Evolutionary conservation across 1,140 invertebrate genomes (phyloP), one percentile per base, ranked within the genome.

Genomic region (Zaprionus taronus): DNA sequence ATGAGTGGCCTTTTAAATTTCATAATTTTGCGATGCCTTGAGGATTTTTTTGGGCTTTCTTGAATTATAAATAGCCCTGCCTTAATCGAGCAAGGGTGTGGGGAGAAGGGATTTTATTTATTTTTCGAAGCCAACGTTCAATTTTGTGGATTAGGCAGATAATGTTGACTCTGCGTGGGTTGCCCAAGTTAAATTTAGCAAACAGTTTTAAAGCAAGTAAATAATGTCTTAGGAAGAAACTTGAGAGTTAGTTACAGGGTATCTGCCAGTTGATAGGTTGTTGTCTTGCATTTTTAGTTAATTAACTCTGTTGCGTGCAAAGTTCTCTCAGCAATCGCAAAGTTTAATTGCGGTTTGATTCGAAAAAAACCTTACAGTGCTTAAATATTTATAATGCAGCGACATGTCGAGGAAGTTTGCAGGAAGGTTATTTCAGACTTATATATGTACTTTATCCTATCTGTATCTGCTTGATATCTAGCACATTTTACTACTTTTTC

Each of bases 1-100:
- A 58, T 73, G 70, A 89, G 87, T 89, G 71, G 53, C 58, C 63
- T 71, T 77, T 63, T 22, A 68, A 75, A 26, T 66, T 75, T 44
- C 63, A 74, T 44, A 49, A 68, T 41, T 66, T 34, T 74, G 24
- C 47, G 14, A 22, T 34, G 20, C 31, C 31, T 65, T 53, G 17
- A 31, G 44, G 31, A 56, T 63, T 53, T 47, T 34, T 38, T 28
- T 26, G 24, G 22, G 36, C 26, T 31, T 38, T 12, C 17, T 24
- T 36, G 31, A 34, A 61, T 61, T 68, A 61, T 61, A 61, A 68
- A 68, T 68, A 73, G 57, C 56, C 22, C 36, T 14, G 4, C 12
- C 36, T 38, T 15, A 38, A 11, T 9, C 31, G 31, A 34, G 12
- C 0, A 1, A 38, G 14, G 4, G 7, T 34, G 36, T 12, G 1